phyloP scores from a whole-genome alignment of 2,888 invertebrate species.

The Melinopterus prodromus region DNA sequence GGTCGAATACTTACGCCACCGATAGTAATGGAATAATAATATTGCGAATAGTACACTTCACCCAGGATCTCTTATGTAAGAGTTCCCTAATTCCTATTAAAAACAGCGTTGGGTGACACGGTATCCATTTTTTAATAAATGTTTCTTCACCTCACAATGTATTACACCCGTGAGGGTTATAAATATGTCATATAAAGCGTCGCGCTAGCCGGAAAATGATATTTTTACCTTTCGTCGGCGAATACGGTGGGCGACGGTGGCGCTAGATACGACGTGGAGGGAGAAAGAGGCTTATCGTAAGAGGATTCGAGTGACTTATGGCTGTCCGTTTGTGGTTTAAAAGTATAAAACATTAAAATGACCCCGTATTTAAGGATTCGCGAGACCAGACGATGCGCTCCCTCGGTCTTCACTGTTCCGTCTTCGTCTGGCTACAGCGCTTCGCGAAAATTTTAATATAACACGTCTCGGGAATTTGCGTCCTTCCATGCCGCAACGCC shows the following conservation, averaged over 20 bases:
- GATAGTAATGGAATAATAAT: too few relatives aligned
- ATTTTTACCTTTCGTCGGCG: constrained; percentile 19
- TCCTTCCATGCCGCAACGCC: constrained; percentile 29
- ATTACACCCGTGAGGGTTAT: constrained; percentile 17
- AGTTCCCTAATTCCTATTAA: too few relatives aligned
- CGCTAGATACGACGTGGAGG: background rate
- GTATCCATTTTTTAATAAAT: background rate
- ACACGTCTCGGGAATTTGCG: constrained; percentile 51
- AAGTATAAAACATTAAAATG: constrained; percentile 53
- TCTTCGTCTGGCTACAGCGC: background rate
- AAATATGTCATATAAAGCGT: constrained; percentile 24
- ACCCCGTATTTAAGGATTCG: constrained; percentile 50
- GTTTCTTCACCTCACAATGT: background rate
- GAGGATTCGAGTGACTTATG: constrained; percentile 51
- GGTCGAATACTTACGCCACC: too few relatives aligned
- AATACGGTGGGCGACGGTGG: constrained; percentile 7
- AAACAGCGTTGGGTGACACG: too few relatives aligned
- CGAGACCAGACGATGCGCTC: constrained; percentile 9
- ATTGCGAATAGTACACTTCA: too few relatives aligned
- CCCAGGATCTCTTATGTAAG: too few relatives aligned
- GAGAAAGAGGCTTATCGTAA: constrained; percentile 40
- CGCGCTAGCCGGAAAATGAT: constrained; percentile 13
- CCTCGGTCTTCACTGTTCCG: constrained; percentile 34
- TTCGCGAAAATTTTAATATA: constrained; percentile 50
- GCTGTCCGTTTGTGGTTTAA: constrained; percentile 51